phyloP scores from a whole-genome alignment of 2,888 invertebrate species.

The Sarcophaga caerulescens region DNA sequence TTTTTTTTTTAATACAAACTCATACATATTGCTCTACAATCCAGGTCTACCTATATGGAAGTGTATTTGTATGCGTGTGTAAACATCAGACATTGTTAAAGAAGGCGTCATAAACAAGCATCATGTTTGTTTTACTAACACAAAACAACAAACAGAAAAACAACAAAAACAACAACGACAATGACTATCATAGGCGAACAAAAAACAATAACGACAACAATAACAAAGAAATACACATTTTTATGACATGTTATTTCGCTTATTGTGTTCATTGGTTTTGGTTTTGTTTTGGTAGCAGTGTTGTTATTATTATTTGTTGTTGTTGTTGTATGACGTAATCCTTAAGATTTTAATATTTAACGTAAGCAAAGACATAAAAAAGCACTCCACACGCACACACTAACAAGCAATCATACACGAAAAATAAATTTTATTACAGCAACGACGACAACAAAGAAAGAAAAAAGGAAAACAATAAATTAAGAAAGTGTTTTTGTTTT shows the following conservation, averaged over 20 bases:
- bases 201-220: slow-evolving; percentile 9
- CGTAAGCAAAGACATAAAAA: not conserved
- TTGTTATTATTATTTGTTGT: slow-evolving; percentile 20
- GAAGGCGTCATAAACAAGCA: slow-evolving; percentile 53
- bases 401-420: not conserved
- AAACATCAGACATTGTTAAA: slow-evolving; percentile 27
- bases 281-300: not conserved
- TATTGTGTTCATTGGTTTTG: slow-evolving; percentile 13
- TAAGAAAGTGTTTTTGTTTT: slow-evolving; percentile 1
- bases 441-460: slow-evolving; percentile 19
- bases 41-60: no score
- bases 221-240: slow-evolving; percentile 28
- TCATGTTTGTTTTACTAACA: slow-evolving; percentile 33
- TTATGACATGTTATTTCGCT: slow-evolving; percentile 45
- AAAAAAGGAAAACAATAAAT: slow-evolving; percentile 20
- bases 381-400: not conserved
- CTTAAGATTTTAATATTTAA: slow-evolving; percentile 11
- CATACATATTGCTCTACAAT: not conserved
- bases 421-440: slow-evolving; percentile 48
- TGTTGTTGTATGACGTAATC: slow-evolving; percentile 36
- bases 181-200: not conserved
- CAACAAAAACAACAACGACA: slow-evolving; percentile 2
- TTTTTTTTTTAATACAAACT: no score
- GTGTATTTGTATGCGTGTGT: not conserved
- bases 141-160: no score